These are phyloP conservation scores for Lycia hirtaria DNA, from an alignment of 2,888 invertebrate genomes.

Conservation along the genomic window DNA sequence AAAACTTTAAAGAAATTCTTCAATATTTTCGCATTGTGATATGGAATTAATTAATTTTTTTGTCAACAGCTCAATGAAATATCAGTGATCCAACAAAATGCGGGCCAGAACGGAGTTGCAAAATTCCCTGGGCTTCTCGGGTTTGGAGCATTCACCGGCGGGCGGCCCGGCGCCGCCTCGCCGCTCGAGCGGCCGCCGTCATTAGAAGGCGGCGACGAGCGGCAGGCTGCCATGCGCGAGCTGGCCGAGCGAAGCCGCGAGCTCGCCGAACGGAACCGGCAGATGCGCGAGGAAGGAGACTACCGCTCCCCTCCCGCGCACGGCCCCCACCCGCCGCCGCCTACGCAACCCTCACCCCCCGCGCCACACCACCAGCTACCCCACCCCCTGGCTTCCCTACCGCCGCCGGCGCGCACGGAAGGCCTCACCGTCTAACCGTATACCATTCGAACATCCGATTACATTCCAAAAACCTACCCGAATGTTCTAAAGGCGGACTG, in stretches of 20 bases:
- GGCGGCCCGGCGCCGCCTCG: conserved; percentile 83
- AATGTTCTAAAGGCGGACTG: conserved; percentile 46
- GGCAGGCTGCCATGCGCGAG: conserved; percentile 82
- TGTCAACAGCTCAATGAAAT: conserved; percentile 91
- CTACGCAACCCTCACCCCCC: conserved; percentile 85
- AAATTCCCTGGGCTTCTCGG: conserved; percentile 92
- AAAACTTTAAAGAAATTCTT: too few relatives aligned
- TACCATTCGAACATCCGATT: conserved; percentile 46
- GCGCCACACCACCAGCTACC: conserved; percentile 74
- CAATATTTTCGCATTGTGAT: too few relatives aligned
- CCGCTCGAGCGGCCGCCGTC: conserved; percentile 79
- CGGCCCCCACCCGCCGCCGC: conserved; percentile 65
- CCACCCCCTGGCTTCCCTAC: conserved; percentile 85
- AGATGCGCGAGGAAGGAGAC: conserved; percentile 79
- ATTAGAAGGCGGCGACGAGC: conserved; percentile 74
- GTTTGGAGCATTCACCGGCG: conserved; percentile 89
- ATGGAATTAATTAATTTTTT: too few relatives aligned
- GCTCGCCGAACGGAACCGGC: conserved; percentile 79
- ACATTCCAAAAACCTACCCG: conserved; percentile 64
- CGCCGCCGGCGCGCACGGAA: conserved; percentile 88
- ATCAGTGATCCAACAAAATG: conserved; percentile 90
- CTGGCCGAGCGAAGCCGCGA: conserved; percentile 84
- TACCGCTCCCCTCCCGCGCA: conserved; percentile 79
- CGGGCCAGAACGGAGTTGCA: conserved; percentile 88
- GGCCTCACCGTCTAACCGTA: conserved; percentile 88